Evolutionary conservation across 1,140 invertebrate genomes (phyloP), one percentile per base, ranked within the genome.

Genomic region (Spodoptera frugiperda): DNA sequence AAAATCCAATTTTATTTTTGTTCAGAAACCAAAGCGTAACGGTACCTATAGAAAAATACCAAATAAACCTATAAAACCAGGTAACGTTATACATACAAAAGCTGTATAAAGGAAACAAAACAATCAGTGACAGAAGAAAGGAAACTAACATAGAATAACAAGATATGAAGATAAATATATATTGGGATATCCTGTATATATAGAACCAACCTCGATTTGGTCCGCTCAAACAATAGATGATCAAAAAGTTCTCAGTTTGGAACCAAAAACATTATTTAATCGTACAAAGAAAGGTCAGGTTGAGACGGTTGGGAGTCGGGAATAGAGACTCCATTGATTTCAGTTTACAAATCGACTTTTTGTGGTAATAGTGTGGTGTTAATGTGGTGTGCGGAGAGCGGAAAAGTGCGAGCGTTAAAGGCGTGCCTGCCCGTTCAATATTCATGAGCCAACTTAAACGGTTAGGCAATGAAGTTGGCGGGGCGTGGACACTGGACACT

Each of bases 361-460:
- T 83, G 76, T 78, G 81, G 78, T 78, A 83, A 85, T 83, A 83
- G 81, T 82, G 75, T 63, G 67, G 79, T 81, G 80, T 79, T 82
- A 84, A 84, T 77, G 82, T 77, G 77, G 49, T 81, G 75, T 76
- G 68, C 84, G 68, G 59, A 65, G 77, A 65, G 71, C 76, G 57
- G 70, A 65, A 78, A 71, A 74, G 71, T 48, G 46, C 68, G 78
- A 78, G 78, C 54, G 54, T 76, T 30, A 44, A 17, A 68, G 75
- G 72, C 65, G 81, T 74, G 65, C 67, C 61, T 53, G 51, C 39
- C 12, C 73, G 81, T 87, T 87, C 86, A 87, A 89, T 89, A 89
- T 89, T 87, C 87, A 89, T 89, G 86, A 89, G 80, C 59, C 71
- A 85, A 85, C 82, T 87, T 87, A 72, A 63, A 53, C 73, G 72